Percentiles rank a stretch among this genome's conserved stretches.
Conservation (phyloP, 2,888 invertebrate genomes). For the Ferdinandea cuprea region DNA sequence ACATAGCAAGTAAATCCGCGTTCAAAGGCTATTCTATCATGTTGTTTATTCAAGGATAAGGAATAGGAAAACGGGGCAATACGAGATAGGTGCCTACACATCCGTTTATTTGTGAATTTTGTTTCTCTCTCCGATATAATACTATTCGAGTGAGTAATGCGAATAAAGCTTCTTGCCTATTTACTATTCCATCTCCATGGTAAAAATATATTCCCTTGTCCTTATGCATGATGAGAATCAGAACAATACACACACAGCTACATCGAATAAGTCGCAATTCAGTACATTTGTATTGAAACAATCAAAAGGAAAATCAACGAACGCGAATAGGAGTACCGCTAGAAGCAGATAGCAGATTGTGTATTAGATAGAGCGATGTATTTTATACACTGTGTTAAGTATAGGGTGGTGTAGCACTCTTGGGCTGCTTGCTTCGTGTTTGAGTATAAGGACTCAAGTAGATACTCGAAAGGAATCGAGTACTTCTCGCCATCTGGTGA, state of each 20-base stretch:
- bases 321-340: slow-evolving; percentile 28
- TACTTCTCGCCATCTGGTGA: slow-evolving; percentile 60
- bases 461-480: slow-evolving; percentile 41
- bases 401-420: neutral
- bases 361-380: neutral
- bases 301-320: slow-evolving; percentile 65
- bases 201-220: slow-evolving; percentile 9
- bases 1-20: slow-evolving; percentile 62
- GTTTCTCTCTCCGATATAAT: too few relatives aligned
- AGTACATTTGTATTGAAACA: slow-evolving; percentile 11
- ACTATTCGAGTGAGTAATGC: slow-evolving; percentile 72
- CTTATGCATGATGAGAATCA: slow-evolving; percentile 40
- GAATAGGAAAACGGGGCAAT: neutral
- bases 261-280: neutral
- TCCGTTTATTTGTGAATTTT: slow-evolving; percentile 64
- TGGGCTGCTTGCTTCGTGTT: neutral
- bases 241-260: neutral
- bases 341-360: slow-evolving; percentile 47
- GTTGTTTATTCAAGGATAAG: slow-evolving; percentile 70
- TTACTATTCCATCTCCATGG: slow-evolving; percentile 17
- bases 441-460: slow-evolving; percentile 20
- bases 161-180: slow-evolving; percentile 62
- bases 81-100: neutral
- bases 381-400: neutral
- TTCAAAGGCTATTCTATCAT: slow-evolving; percentile 71